A percentile compares a stretch with the other conserved stretches of the same genome.
These are phyloP conservation scores for Picus viridis DNA, from an alignment of 2,797 vertebrate species.

Conservation along the genomic window DNA sequence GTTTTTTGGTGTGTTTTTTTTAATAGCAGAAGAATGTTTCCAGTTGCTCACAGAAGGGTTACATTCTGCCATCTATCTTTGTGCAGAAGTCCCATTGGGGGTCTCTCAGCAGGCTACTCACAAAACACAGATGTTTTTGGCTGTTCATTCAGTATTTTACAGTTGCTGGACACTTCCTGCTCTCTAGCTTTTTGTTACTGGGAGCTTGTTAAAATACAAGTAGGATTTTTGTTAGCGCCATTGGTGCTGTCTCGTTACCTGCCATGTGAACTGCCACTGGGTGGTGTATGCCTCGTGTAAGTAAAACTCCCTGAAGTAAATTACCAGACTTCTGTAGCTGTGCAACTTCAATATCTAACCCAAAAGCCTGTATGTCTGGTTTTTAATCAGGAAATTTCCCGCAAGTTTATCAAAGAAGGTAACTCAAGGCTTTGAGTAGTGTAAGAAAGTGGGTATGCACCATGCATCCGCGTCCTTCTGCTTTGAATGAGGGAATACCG, in stretches of 20 bases:
- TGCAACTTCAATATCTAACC: not conserved
- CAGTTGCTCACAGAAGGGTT: slow-evolving; percentile 51
- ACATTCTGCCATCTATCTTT: slow-evolving; percentile 67
- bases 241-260: not conserved
- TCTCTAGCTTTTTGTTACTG: not conserved
- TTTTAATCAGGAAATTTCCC: not conserved
- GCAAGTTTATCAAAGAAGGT: not conserved
- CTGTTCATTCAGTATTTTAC: slow-evolving; percentile 31
- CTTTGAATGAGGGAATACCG: not conserved
- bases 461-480: not conserved
- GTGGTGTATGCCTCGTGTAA: not conserved
- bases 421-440: not conserved
- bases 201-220: not conserved
- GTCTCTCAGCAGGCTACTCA: slow-evolving; percentile 49
- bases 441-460: not conserved
- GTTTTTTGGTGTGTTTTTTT: not conserved
- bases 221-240: not conserved
- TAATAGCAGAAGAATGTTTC: slow-evolving; percentile 21
- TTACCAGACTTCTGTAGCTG: not conserved
- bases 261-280: not conserved
- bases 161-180: not conserved
- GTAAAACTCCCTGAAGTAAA: not conserved
- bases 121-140: slow-evolving; percentile 68
- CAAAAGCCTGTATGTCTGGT: not conserved
- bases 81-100: slow-evolving; percentile 45